phyloP scores from a whole-genome alignment of 1,140 invertebrate species.

The Hermetia illucens region DNA sequence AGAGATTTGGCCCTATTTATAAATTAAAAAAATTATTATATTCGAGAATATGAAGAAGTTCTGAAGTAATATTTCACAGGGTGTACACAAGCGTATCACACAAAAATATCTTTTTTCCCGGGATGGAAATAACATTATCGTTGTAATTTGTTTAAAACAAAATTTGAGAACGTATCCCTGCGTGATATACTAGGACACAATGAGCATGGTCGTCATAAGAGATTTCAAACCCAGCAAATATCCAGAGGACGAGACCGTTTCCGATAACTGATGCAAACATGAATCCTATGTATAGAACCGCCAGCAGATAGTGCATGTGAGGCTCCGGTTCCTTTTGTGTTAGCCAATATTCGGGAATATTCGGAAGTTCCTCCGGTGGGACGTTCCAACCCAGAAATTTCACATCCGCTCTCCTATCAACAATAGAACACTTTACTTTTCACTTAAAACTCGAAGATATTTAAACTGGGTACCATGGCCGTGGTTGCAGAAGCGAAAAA shows the following conservation, averaged over 20 bases:
- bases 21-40: slow-evolving; percentile 13
- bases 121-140: too few relatives aligned
- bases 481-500: too few relatives aligned
- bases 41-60: slow-evolving; percentile 1
- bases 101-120: slow-evolving; percentile 12
- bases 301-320: slow-evolving; percentile 67
- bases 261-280: slow-evolving; percentile 63
- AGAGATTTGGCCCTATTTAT: slow-evolving; percentile 69
- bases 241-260: slow-evolving; percentile 80
- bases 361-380: slow-evolving; percentile 54
- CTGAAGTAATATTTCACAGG: not conserved
- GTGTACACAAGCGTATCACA: not conserved
- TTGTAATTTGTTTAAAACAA: too few relatives aligned
- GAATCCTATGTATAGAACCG: slow-evolving; percentile 64
- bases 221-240: too few relatives aligned
- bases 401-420: too few relatives aligned
- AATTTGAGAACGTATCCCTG: too few relatives aligned
- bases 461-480: too few relatives aligned
- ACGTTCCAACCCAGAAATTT: slow-evolving; percentile 64
- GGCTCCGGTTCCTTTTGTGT: slow-evolving; percentile 63
- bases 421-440: too few relatives aligned
- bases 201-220: too few relatives aligned
- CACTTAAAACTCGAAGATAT: too few relatives aligned
- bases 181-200: too few relatives aligned
- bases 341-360: slow-evolving; percentile 74